Percentiles rank a stretch among this genome's conserved stretches.
These are phyloP conservation scores for Egretta garzetta DNA, from an alignment of 2,113 vertebrate species.

Conservation along the genomic window DNA sequence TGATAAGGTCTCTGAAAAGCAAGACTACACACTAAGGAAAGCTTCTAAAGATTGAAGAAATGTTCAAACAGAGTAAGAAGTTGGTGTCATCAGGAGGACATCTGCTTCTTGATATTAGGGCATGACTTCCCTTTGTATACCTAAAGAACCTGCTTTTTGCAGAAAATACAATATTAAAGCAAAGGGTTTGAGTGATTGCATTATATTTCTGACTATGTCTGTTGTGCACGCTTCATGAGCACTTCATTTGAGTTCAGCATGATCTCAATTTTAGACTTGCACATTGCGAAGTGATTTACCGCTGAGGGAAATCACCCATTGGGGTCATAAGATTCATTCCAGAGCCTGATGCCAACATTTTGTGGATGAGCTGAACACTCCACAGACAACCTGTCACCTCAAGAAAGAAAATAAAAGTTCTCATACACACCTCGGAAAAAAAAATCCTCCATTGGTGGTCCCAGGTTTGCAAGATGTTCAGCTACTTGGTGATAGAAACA, in stretches of 20 bases:
- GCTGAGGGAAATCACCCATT: not conserved
- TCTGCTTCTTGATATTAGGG: not conserved
- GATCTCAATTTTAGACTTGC: not conserved
- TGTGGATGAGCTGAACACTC: not conserved
- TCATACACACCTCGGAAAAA: not conserved
- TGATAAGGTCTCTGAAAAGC: not conserved
- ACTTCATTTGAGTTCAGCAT: not conserved
- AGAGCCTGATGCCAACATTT: not conserved
- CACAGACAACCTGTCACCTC: not conserved
- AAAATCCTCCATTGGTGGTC: not conserved
- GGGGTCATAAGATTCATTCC: not conserved
- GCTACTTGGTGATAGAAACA: not conserved
- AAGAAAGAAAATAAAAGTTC: not conserved
- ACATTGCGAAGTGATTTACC: not conserved
- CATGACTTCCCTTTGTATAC: not conserved
- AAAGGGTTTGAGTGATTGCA: not conserved
- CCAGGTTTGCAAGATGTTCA: not conserved
- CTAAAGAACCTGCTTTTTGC: not conserved
- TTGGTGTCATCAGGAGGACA: not conserved
- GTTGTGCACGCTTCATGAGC: not conserved
- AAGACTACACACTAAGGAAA: not conserved
- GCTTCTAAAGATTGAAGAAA: not conserved
- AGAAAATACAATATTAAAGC: not conserved
- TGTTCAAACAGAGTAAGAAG: not conserved
- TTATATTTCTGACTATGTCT: not conserved